Evolutionary conservation across 2,797 vertebrate genomes (phyloP), one percentile per base, ranked within the genome.

Genomic region (Gila robusta): DNA sequence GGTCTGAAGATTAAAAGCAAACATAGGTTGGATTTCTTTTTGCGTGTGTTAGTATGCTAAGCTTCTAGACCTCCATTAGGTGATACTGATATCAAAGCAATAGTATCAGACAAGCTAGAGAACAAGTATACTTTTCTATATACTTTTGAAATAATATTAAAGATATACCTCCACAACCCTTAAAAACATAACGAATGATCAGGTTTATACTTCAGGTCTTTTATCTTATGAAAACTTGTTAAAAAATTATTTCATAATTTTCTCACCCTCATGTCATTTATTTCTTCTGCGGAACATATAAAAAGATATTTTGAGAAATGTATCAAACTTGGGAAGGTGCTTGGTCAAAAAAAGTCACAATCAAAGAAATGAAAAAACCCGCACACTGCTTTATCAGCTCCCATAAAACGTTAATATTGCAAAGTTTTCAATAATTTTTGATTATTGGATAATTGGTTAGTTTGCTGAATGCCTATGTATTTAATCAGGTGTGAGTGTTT

Each of bases 1-100:
- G 23, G 69, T 80, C 28, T 64, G 32, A 74, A 86, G 78, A 86
- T 62, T 80, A 81, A 66, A 81, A 86, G 69, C 78, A 73, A 79
- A 73, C 78, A 80, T 49, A 23, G 21, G 41, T 21, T 44, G 7
- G 49, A 56, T 85, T 85, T 71, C 19, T 70, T 56, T 39, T 26
- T 54, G 14, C 59, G 59, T 78, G 64, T 84, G 66, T 66, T 69
- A 47, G 49, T 52, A 78, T 28, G 37, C 17, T 64, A 71, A 62
- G 11, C 21, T 79, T 37, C 21, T 5, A 56, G 64, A 16, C 26
- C 39, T 47, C 9, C 6, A 35, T 35, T 67, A 32, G n/a, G 1
- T 0, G 35, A 79, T 35, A 74, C 26, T 74, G 5, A 49, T 12
- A 23, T 76, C 28, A 66, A 66, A 32, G 64, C 28, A 70, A 12